These are phyloP conservation scores for Nephrotoma flavescens DNA, from an alignment of 2,888 invertebrate species.

Conservation along the genomic window DNA sequence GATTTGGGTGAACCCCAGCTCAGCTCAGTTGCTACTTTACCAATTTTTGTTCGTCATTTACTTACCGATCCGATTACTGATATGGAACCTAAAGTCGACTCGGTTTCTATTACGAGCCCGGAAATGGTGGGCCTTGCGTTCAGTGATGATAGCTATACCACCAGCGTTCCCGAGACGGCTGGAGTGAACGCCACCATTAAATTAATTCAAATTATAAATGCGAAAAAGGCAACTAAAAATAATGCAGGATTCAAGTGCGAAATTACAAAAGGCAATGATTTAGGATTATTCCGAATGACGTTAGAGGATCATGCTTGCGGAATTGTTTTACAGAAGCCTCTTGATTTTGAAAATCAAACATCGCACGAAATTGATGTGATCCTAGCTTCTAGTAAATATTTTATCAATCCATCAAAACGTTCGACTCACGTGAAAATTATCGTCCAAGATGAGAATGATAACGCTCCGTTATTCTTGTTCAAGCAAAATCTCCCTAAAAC, in stretches of 20 bases:
- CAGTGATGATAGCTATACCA: conserved; percentile 71
- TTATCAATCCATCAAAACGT: conserved; percentile 62
- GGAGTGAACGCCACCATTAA: conserved; percentile 29
- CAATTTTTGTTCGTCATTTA: conserved; percentile 69
- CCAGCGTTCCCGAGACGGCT: conserved; percentile 57
- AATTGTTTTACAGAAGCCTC: conserved; percentile 47
- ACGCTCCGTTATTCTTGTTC: conserved; percentile 67
- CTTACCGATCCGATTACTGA: conserved; percentile 47
- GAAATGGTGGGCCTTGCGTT: conserved; percentile 57
- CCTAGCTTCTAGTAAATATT: conserved; percentile 64
- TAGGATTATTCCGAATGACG: conserved; percentile 53
- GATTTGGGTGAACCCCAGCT: conserved; percentile 76
- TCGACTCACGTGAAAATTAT: conserved; percentile 63
- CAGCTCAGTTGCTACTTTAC: conserved; percentile 66
- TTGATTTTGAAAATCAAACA: conserved; percentile 66
- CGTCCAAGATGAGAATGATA: conserved; percentile 78
- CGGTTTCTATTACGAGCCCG: conserved; percentile 22
- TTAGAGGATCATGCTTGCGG: conserved; percentile 73
- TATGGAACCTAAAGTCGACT: conserved; percentile 20
- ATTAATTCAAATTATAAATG: conserved; percentile 30
- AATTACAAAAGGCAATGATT: conserved; percentile 59
- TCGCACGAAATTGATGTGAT: conserved; percentile 62
- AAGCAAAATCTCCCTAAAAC: conserved; percentile 40
- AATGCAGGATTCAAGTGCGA: conserved; percentile 53
- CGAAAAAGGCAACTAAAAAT: conserved; percentile 24